Evolutionary conservation across 2,888 invertebrate genomes (phyloP).

Genomic region (Rugalucina vietnamica): DNA sequence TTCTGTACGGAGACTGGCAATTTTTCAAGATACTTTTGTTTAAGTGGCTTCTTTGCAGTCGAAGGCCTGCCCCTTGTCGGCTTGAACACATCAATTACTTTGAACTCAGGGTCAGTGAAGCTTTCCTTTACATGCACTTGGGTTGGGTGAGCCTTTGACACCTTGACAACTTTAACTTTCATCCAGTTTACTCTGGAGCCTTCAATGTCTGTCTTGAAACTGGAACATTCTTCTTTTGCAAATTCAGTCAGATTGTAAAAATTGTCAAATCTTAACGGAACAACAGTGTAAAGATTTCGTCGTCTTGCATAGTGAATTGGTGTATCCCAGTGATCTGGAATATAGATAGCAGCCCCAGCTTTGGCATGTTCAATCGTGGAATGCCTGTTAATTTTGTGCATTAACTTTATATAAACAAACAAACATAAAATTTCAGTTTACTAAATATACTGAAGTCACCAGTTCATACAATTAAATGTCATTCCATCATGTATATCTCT

Average conservation of each 20-base stretch:
- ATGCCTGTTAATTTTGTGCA: too few species aligned
- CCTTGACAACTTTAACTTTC: constrained; percentile 25
- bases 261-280: constrained; percentile 20
- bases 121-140: constrained; percentile 17
- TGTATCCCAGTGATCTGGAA: constrained; percentile 11
- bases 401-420: too few species aligned
- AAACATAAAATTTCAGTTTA: too few species aligned
- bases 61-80: constrained; percentile 9
- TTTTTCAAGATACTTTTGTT: constrained; percentile 22
- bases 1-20: constrained; percentile 23
- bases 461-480: too few species aligned
- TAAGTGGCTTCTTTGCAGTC: neutral
- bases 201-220: constrained; percentile 14
- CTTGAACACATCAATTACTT: constrained; percentile 1
- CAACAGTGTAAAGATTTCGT: constrained; percentile 22
- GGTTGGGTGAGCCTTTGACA: constrained; percentile 18
- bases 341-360: neutral
- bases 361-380: constrained; percentile 20
- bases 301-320: constrained; percentile 7
- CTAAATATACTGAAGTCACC: too few species aligned
- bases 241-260: too few species aligned
- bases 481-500: too few species aligned
- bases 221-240: constrained; percentile 12
- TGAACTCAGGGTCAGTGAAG: neutral
- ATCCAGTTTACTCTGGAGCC: constrained; percentile 24